phyloP scores from a whole-genome alignment of 2,888 invertebrate species.

The Corythucha ciliata region DNA sequence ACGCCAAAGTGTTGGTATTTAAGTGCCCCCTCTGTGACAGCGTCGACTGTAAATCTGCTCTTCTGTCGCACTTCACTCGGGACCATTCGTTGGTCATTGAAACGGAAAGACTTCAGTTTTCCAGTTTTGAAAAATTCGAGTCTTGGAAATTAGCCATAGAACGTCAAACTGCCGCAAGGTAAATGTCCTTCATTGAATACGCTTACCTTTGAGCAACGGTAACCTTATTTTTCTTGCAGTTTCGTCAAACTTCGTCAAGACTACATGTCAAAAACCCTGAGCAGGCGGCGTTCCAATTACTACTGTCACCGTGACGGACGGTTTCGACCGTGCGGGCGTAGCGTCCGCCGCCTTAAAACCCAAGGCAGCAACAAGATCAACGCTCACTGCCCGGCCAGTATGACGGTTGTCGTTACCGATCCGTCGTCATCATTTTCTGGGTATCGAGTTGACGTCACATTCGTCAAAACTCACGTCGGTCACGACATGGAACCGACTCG shows the following conservation, averaged over 20 bases:
- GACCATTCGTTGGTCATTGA: not conserved
- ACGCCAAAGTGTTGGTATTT: no score
- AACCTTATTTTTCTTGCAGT: no score
- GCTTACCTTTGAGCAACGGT: no score
- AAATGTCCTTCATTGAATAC: not conserved
- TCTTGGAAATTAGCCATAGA: not conserved
- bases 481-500: not conserved
- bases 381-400: slow-evolving; percentile 1
- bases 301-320: not conserved
- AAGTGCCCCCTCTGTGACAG: not conserved
- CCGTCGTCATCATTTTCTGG: no score
- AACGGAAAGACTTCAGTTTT: not conserved
- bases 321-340: not conserved
- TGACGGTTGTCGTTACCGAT: not conserved
- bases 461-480: slow-evolving; percentile 1
- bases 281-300: not conserved
- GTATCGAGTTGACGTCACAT: not conserved
- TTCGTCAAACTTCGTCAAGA: no score
- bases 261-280: no score
- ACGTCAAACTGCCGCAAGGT: not conserved
- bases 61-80: not conserved
- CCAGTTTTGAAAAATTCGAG: not conserved
- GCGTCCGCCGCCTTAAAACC: not conserved
- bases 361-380: slow-evolving; percentile 6
- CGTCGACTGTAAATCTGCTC: not conserved